Conservation (phyloP, 2,888 invertebrate species). For the Drosophila bunnanda region DNA sequence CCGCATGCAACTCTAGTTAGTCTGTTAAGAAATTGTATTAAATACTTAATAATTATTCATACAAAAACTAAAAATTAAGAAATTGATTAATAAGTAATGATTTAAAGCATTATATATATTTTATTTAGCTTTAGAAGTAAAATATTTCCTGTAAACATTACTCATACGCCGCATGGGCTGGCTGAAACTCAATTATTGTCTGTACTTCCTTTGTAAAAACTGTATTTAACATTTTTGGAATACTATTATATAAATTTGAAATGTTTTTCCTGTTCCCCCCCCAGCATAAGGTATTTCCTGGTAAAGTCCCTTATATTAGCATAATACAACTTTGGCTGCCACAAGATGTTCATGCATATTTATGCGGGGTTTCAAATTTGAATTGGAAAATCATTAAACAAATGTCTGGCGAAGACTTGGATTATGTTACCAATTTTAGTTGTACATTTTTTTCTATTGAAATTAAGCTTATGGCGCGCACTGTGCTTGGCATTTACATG, state of each 20-base stretch:
- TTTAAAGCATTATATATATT: background rate
- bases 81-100: background rate
- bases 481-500: slow-evolving; percentile 40
- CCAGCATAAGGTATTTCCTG: background rate
- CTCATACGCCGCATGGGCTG: background rate
- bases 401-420: background rate
- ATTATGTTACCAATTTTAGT: background rate
- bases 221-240: background rate
- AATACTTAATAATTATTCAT: background rate
- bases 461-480: slow-evolving; percentile 27
- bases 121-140: rapidly evolving
- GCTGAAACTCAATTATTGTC: background rate
- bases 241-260: background rate
- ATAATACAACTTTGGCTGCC: slow-evolving; percentile 1
- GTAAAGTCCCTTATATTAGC: background rate
- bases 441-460: background rate
- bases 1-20: background rate
- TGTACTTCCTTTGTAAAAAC: background rate
- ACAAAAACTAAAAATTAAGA: background rate
- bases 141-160: background rate
- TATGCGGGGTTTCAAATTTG: slow-evolving; percentile 6
- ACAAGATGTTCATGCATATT: slow-evolving; percentile 18
- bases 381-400: slow-evolving; percentile 12
- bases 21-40: background rate
- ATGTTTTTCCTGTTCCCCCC: background rate